Percentiles rank a stretch among this genome's conserved stretches.
Conservation (phyloP, 2,113 vertebrate species). For the Zapornia atra region DNA sequence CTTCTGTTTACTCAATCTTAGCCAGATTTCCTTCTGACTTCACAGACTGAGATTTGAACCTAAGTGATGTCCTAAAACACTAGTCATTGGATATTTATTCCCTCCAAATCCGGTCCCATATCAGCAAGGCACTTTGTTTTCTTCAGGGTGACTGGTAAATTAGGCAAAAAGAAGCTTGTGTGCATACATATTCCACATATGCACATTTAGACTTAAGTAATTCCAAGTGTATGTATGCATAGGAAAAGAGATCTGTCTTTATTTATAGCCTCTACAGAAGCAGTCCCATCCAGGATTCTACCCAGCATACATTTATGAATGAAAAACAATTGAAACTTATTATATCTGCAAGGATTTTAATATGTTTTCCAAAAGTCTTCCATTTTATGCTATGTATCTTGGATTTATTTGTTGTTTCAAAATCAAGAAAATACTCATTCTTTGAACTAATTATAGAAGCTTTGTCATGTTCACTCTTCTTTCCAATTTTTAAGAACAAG, state of each 20-base stretch:
- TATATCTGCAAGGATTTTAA: not conserved
- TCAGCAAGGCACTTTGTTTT: not conserved
- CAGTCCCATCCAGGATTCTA: not conserved
- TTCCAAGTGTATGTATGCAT: not conserved
- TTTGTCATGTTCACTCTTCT: not conserved
- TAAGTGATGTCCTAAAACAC: not conserved
- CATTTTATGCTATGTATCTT: not conserved
- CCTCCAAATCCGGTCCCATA: not conserved
- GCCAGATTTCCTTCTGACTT: conserved; percentile 18
- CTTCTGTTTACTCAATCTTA: not conserved
- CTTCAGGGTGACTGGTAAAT: not conserved
- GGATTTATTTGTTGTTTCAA: not conserved
- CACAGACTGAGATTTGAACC: not conserved
- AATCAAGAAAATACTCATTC: not conserved
- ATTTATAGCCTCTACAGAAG: not conserved
- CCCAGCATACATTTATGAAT: not conserved
- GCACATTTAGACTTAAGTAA: not conserved
- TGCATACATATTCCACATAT: not conserved
- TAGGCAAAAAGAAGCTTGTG: not conserved
- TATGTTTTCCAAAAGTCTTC: not conserved
- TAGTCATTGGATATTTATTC: conserved; percentile 11
- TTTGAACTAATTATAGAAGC: not conserved
- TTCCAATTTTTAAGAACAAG: not conserved
- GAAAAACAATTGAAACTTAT: not conserved
- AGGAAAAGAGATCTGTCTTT: not conserved